Evolutionary conservation across 2,888 invertebrate species (phyloP).

Genomic region (Ariolimax columbianus): DNA sequence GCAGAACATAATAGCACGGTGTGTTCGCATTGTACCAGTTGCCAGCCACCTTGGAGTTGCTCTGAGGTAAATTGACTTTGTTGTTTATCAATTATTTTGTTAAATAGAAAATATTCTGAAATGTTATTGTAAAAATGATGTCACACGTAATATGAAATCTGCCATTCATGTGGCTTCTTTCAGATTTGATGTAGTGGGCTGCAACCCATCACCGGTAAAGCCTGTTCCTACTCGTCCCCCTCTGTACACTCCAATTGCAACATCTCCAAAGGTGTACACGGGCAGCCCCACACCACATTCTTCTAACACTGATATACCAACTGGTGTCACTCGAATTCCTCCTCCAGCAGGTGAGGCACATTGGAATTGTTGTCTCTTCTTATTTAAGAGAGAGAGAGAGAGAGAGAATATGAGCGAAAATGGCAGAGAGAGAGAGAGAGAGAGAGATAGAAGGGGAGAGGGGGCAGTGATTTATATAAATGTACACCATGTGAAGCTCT

Average conservation of each 20-base stretch:
- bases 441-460: too few relatives aligned
- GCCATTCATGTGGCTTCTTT: background rate
- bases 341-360: too few relatives aligned
- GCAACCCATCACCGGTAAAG: conserved; percentile 38
- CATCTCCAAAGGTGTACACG: background rate
- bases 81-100: background rate
- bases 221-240: conserved; percentile 30
- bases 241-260: conserved; percentile 18
- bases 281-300: conserved; percentile 21
- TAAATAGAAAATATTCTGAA: too few relatives aligned
- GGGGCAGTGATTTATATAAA: too few relatives aligned
- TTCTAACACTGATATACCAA: background rate
- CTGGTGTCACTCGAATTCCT: conserved; percentile 18
- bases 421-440: too few relatives aligned
- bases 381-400: too few relatives aligned
- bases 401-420: too few relatives aligned
- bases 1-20: conserved; percentile 46
- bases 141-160: too few relatives aligned
- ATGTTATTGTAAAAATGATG: too few relatives aligned
- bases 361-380: too few relatives aligned
- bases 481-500: too few relatives aligned
- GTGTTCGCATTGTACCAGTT: conserved; percentile 49
- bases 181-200: conserved; percentile 54
- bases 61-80: conserved; percentile 40
- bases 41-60: conserved; percentile 44